Evolutionary conservation across 2,888 invertebrate species (phyloP).

Genomic region (Zaprionus bogoriensis): DNA sequence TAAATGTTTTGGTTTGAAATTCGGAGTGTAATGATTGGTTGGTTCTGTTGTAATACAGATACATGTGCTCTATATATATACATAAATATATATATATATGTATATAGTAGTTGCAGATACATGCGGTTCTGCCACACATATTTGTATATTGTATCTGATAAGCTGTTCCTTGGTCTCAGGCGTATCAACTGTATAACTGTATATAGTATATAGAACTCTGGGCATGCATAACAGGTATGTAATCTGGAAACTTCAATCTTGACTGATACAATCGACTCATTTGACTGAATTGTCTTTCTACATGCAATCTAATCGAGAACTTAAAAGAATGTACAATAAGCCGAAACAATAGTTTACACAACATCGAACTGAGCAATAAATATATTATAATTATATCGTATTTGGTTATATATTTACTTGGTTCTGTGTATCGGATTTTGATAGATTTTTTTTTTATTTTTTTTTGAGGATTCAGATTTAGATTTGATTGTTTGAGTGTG

Average conservation of each 20-base stretch:
- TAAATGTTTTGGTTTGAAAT: slow-evolving; percentile 70
- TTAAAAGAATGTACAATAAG: slow-evolving; percentile 21
- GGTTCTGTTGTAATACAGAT: too few species aligned
- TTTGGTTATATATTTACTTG: slow-evolving; percentile 64
- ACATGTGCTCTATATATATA: too few species aligned
- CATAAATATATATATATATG: slow-evolving; percentile 7
- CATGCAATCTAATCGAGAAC: slow-evolving; percentile 44
- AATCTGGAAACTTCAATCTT: too few species aligned
- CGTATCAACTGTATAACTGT: slow-evolving; percentile 8
- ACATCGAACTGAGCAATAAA: slow-evolving; percentile 39
- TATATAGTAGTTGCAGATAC: slow-evolving; percentile 32
- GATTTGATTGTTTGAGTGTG: slow-evolving; percentile 35
- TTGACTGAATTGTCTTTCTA: slow-evolving; percentile 22
- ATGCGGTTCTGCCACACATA: slow-evolving; percentile 33
- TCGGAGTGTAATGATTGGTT: slow-evolving; percentile 75
- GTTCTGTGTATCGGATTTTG: slow-evolving; percentile 51
- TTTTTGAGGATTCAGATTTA: too few species aligned
- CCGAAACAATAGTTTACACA: slow-evolving; percentile 19
- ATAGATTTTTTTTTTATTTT: slow-evolving; percentile 7
- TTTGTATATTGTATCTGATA: neutral
- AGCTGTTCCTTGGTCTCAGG: neutral
- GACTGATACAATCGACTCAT: too few species aligned
- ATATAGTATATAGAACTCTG: slow-evolving; percentile 5
- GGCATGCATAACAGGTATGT: neutral
- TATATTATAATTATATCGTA: slow-evolving; percentile 11